Base-by-base conservation (phyloP, 2,113 vertebrate genomes). In the Cranoglanis bouderius region DNA sequence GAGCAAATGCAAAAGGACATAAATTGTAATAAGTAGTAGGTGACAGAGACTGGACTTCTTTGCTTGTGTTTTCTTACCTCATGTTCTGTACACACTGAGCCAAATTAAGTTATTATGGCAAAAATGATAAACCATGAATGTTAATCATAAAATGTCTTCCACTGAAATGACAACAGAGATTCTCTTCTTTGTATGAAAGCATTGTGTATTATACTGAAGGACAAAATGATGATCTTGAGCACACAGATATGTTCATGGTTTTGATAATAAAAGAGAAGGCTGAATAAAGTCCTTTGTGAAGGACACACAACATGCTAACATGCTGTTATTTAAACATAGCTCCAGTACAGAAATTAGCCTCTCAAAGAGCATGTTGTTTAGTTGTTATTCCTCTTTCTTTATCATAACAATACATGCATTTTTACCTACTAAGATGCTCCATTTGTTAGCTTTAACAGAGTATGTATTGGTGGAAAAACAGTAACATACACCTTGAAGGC, bases 251-350 rank as follows among this genome's bases (percentile, higher is more conserved):
- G 51, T 38, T 82, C 53, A 82, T 82, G 80, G 77, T 38, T 82
- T 57, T 82, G 53, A 82, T 57, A 82, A 82, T 82, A 82, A 82
- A 82, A 57, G 51, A 82, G 80, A 82, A 82, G 80, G 80, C 32
- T 81, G 29, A 40, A 18, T n/a, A 32, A 53, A 55, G 29, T 81
- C 77, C 80, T 82, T 32, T 82, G 80, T 82, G 53, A 82, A 82
- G 80, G 80, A 82, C 53, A 82, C 53, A 38, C 57, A 38, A 57
- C 80, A 24, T 35, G 24, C 51, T 24, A 57, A 82, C n/a, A 38
- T 82, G n/a, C 80, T 82, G n/a, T 24, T 57, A 55, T 53, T 81
- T 55, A 51, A 53, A 81, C 49, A 81, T 4, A 81, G 75, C 49
- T 32, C 24, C 26, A 78, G 75, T 29, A 51, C 43, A 78, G 75